Base-by-base conservation (phyloP, 1,140 invertebrate species). In the Archegozetes longisetosus region DNA sequence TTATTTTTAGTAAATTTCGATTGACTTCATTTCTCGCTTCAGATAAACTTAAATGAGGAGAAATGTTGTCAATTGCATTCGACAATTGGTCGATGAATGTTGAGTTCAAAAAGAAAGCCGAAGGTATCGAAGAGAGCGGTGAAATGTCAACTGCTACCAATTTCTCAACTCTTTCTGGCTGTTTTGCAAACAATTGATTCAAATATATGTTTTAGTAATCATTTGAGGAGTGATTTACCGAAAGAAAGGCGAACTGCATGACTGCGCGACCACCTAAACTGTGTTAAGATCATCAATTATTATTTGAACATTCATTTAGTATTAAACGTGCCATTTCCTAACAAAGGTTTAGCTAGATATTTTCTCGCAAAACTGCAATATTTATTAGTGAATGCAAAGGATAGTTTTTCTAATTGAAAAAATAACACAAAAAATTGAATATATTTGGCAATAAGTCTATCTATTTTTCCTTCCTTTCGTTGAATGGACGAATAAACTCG, bases 221-320 rank as follows among this genome's bases (percentile, higher is more conserved):
- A n/a, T n/a, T n/a, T n/a, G n/a, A n/a, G n/a, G n/a, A n/a, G n/a
- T n/a, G n/a, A 20, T 12, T 57, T 53, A 57, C 55, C 55, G 28
- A 50, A 53, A 49, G 9, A 25, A 50, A 58, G 22, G 57, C 57
- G 26, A 58, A 58, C 25, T 58, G 57, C 14, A 27, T 50, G 2
- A 46, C 47, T 9, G 49, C 48, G 1, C 57, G 57, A n/a, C 57
- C 57, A 24, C 57, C 57, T 3, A 58, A 47, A 53, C 57, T 58
- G 29, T 6, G 28, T 55, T 55, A 29, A 55, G 9, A 47, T 6
- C 26, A 29, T 55, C 20, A 46, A 20, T n/a, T n/a, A n/a, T n/a
- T n/a, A n/a, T n/a, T n/a, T n/a, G n/a, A n/a, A n/a, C n/a, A n/a
- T n/a, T n/a, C n/a, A n/a, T n/a, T n/a, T n/a, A n/a, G n/a, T n/a